Percentiles rank a stretch among this genome's conserved stretches.
These are phyloP conservation scores for Emydoidea blandingii DNA, from an alignment of 2,797 vertebrate genomes.

Conservation along the genomic window DNA sequence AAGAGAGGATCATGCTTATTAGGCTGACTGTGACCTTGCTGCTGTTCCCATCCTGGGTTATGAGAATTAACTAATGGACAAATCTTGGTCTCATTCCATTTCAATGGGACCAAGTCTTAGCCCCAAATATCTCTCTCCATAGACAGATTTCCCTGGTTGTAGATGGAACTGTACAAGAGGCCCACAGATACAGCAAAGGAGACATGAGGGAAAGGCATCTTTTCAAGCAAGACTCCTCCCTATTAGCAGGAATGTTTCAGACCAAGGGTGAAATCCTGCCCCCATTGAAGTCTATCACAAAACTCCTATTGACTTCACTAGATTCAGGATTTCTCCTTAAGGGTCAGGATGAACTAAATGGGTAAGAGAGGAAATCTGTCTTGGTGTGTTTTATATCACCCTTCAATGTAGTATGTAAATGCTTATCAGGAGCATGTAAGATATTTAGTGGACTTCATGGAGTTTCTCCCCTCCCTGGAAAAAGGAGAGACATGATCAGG, in stretches of 20 bases:
- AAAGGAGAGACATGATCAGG: not conserved
- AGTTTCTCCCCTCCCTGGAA: not conserved
- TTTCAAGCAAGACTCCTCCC: constrained; percentile 9
- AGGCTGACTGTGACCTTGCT: not conserved
- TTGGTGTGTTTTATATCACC: not conserved
- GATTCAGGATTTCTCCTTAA: not conserved
- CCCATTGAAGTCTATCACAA: not conserved
- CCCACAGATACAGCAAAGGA: not conserved
- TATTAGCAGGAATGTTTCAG: not conserved
- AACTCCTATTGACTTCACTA: constrained; percentile 2
- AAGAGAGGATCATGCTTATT: not conserved
- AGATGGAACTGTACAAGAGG: not conserved
- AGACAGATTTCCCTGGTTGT: not conserved
- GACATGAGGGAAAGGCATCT: not conserved
- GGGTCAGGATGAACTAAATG: constrained; percentile 25
- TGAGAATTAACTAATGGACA: not conserved
- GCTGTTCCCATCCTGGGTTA: not conserved
- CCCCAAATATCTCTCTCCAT: not conserved
- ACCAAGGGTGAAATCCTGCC: not conserved
- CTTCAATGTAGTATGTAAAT: not conserved
- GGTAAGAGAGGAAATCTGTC: constrained; percentile 11
- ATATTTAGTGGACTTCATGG: not conserved
- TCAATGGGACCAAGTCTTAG: not conserved
- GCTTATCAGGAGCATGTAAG: not conserved
- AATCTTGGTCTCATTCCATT: not conserved